A percentile compares a stretch with the other conserved stretches of the same genome.
Conservation (phyloP, 2,888 invertebrate species). For the Fissipunctia ypsillon region DNA sequence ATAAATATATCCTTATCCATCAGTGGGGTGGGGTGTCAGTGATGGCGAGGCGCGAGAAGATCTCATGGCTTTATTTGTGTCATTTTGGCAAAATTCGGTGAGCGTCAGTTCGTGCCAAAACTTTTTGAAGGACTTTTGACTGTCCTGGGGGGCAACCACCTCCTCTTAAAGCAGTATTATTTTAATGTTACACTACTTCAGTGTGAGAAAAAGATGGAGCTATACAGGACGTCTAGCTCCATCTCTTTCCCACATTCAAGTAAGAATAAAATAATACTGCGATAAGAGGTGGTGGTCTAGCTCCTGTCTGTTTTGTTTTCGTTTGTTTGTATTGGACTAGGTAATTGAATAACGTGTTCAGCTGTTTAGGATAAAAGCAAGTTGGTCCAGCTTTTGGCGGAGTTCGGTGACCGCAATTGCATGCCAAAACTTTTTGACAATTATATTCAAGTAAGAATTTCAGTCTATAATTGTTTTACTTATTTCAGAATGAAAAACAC, state of each 20-base stretch:
- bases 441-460: no score
- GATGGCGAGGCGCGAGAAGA: conserved; percentile 21
- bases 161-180: no score
- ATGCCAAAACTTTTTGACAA: neutral
- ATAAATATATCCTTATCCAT: conserved; percentile 72
- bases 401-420: neutral
- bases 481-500: neutral
- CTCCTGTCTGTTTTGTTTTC: neutral
- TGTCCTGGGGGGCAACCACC: no score
- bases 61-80: neutral
- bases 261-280: no score
- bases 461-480: neutral
- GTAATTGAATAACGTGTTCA: neutral
- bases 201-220: no score
- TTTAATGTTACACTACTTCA: no score
- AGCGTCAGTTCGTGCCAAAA: neutral
- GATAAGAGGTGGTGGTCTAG: no score
- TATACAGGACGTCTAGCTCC: no score
- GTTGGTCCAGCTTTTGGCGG: neutral
- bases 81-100: neutral
- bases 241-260: no score
- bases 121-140: neutral
- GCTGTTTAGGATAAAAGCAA: neutral
- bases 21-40: conserved; percentile 42
- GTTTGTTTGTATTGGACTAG: neutral